These are phyloP conservation scores for Enteromius anoplus DNA, from an alignment of 2,797 vertebrate genomes.

Conservation along the genomic window DNA sequence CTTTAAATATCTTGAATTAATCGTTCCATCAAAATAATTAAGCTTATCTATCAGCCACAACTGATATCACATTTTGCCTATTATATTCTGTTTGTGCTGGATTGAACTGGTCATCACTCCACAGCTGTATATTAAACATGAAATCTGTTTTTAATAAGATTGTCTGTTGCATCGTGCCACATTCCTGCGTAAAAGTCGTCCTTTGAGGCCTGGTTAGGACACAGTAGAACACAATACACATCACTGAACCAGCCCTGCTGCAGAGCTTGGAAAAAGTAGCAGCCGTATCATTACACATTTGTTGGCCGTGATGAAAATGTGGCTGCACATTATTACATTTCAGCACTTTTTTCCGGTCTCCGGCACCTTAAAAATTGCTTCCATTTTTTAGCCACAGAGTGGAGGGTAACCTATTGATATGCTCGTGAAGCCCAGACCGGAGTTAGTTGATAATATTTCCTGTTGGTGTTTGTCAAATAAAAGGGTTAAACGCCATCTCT, in stretches of 20 bases:
- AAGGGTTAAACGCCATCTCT: background rate
- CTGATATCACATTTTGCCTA: background rate
- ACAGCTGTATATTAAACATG: constrained; percentile 9
- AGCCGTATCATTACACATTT: background rate
- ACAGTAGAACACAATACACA: background rate
- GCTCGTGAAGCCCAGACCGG: background rate
- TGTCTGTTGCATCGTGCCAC: background rate
- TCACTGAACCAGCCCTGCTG: background rate
- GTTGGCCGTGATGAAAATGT: constrained; percentile 15
- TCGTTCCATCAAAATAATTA: background rate
- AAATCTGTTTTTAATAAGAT: background rate
- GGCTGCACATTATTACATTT: constrained; percentile 20
- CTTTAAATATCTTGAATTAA: background rate
- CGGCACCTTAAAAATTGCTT: constrained; percentile 6
- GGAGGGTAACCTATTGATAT: background rate
- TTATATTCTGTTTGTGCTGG: background rate
- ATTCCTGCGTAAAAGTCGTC: background rate
- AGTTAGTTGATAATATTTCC: background rate
- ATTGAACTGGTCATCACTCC: background rate
- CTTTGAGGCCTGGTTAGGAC: background rate
- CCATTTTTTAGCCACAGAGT: background rate
- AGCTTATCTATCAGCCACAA: background rate
- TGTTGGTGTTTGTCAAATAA: constrained; percentile 9
- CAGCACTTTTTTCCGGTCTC: background rate
- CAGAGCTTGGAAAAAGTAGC: background rate